phyloP scores from a whole-genome alignment of 1,140 invertebrate genomes.

The Mya arenaria region DNA sequence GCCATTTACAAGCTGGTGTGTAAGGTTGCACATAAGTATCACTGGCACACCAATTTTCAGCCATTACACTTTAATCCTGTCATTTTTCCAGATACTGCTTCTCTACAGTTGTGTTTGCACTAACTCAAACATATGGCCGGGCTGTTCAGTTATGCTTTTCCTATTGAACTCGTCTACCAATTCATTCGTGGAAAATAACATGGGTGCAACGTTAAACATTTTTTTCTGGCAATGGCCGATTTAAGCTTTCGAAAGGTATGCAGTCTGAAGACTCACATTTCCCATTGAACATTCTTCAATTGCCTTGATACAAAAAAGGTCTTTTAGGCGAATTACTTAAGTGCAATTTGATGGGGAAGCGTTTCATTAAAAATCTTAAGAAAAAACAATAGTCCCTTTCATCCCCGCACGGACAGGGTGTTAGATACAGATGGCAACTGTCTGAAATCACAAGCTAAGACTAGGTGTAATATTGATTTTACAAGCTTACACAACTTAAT shows the following conservation, averaged over 20 bases:
- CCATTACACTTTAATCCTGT: background rate
- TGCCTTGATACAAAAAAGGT: background rate
- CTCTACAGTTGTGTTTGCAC: background rate
- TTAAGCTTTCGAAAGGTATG: background rate
- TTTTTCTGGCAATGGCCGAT: background rate
- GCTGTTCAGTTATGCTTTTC: background rate
- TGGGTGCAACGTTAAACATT: background rate
- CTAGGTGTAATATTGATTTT: too few relatives aligned
- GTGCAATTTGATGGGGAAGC: conserved; percentile 8
- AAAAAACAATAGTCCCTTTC: conserved; percentile 27
- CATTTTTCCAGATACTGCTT: conserved; percentile 1
- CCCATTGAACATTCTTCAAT: conserved; percentile 4
- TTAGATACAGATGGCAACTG: conserved; percentile 10
- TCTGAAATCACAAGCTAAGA: too few relatives aligned
- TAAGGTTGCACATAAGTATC: conserved; percentile 7
- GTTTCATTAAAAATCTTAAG: background rate
- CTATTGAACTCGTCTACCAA: conserved; percentile 6
- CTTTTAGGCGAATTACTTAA: conserved; percentile 4
- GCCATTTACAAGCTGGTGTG: conserved; percentile 34
- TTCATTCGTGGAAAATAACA: conserved; percentile 30
- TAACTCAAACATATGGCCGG: conserved; percentile 8
- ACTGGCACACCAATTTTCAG: conserved; percentile 25
- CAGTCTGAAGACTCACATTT: background rate
- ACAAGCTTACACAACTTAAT: too few relatives aligned
- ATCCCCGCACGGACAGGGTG: background rate